Conservation (phyloP, 2,113 vertebrate species). For the Solea solea region DNA sequence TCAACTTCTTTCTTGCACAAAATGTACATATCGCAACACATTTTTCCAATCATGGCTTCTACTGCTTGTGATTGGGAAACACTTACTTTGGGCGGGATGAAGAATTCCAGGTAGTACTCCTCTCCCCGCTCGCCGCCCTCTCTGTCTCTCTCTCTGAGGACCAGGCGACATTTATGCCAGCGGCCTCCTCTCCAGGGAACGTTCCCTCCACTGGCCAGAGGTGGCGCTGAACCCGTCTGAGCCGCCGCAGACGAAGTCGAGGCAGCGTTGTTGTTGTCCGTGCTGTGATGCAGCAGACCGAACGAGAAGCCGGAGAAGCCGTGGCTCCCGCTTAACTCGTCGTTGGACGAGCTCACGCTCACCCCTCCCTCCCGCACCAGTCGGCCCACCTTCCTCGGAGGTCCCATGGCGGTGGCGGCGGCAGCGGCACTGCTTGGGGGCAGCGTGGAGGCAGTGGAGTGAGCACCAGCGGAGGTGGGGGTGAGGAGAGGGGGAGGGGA, state of each 20-base stretch:
- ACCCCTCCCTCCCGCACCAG: constrained; percentile 83
- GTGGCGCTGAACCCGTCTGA: constrained; percentile 32
- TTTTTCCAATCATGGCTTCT: too few species aligned
- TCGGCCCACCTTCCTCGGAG: constrained; percentile 70
- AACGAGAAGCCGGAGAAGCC: constrained; percentile 81
- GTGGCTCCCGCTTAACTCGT: constrained; percentile 74
- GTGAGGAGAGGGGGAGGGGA: constrained; percentile 76
- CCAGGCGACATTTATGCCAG: constrained; percentile 91
- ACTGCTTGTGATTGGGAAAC: neutral
- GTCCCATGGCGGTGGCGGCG: constrained; percentile 29
- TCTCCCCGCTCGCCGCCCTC: constrained; percentile 80
- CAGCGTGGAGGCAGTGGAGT: constrained; percentile 53
- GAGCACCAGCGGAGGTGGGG: neutral
- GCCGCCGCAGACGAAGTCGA: constrained; percentile 6
- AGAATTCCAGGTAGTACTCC: constrained; percentile 91
- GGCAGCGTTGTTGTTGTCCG: constrained; percentile 73
- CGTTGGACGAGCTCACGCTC: constrained; percentile 77
- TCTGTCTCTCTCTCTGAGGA: constrained; percentile 83
- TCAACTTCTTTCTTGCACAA: too few species aligned
- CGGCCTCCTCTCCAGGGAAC: constrained; percentile 78
- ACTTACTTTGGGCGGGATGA: constrained; percentile 91
- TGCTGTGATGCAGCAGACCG: constrained; percentile 76
- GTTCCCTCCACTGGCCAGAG: constrained; percentile 73
- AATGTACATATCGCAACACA: too few species aligned
- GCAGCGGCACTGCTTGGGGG: constrained; percentile 62